phyloP scores from a whole-genome alignment of 2,888 invertebrate species.

The Beris chalybata region DNA sequence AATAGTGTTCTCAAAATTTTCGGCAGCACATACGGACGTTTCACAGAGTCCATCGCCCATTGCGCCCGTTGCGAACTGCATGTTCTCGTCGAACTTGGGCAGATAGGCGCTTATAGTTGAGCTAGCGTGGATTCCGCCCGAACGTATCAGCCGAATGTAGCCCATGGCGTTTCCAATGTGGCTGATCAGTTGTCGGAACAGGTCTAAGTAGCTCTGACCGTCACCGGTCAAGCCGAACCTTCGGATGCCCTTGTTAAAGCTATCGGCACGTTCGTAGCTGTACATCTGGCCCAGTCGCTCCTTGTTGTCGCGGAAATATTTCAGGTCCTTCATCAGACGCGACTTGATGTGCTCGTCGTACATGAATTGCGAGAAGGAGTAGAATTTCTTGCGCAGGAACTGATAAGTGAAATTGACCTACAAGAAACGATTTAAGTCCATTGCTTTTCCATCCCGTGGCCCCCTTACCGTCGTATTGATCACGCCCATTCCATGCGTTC shows the following conservation, averaged over 20 bases:
- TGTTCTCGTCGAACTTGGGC: constrained; percentile 71
- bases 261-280: constrained; percentile 88
- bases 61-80: constrained; percentile 65
- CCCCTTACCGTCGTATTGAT: constrained; percentile 91
- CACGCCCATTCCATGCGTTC: constrained; percentile 95
- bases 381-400: constrained; percentile 89
- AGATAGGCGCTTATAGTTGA: constrained; percentile 89
- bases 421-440: constrained; percentile 39
- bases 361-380: constrained; percentile 93
- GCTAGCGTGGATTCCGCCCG: constrained; percentile 90
- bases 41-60: constrained; percentile 63
- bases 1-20: constrained; percentile 76
- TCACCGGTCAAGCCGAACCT: constrained; percentile 81
- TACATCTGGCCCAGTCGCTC: constrained; percentile 66
- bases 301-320: constrained; percentile 77
- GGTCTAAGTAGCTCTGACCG: constrained; percentile 87
- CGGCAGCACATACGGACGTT: constrained; percentile 67
- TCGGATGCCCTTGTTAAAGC: constrained; percentile 88
- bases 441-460: no score
- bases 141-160: constrained; percentile 89
- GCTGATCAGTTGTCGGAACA: constrained; percentile 88
- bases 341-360: constrained; percentile 98
- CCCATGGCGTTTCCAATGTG: constrained; percentile 98
- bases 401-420: constrained; percentile 86
- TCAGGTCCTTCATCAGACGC: constrained; percentile 83